Evolutionary conservation across 2,113 vertebrate genomes (phyloP), one percentile per base, ranked within the genome.

Genomic region (Pelmatolapia mariae): DNA sequence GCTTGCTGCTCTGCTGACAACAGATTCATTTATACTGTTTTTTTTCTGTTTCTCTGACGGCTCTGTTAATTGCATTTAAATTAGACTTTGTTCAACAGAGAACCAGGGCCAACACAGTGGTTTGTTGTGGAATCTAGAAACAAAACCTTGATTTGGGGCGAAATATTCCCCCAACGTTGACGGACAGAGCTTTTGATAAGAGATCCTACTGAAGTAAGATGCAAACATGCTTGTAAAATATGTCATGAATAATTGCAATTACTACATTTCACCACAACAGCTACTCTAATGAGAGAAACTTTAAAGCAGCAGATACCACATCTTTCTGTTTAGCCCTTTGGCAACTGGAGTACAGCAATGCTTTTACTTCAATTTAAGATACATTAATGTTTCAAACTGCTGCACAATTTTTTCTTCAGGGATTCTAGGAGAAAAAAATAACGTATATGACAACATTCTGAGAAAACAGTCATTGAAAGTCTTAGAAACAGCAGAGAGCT

Each of bases 41-140:
- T 90, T 95, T 96, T 96, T 94, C 93, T 83, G 84, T 89, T 94
- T 85, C 94, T 94, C 91, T 81, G 84, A 93, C 92, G 85, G 90
- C 91, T 93, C 76, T 86, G 91, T 90, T 96, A 96, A 96, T 96
- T 96, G 95, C 94, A 95, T 96, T 95, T 96, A 96, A 96, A 96
- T 95, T 88, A 96, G 95, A 87, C 89, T 90, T 91, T 94, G 87
- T 94, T 93, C 89, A 85, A 87, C 66, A 5, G 83, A 89, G 87
- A 94, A 94, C 81, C 91, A 93, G 61, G 80, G 93, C 82, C 89
- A 79, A 88, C 87, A 89, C 82, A 38, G 81, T 71, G 84, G 61
- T 93, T 94, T 89, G 90, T 90, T 92, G 89, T 40, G 86, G 89
- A 86, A 59, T 38, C 84, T 76, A 85, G 29, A 66, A 91, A 36